Conservation (phyloP, 1,140 invertebrate genomes). For the Homalodisca vitripennis region DNA sequence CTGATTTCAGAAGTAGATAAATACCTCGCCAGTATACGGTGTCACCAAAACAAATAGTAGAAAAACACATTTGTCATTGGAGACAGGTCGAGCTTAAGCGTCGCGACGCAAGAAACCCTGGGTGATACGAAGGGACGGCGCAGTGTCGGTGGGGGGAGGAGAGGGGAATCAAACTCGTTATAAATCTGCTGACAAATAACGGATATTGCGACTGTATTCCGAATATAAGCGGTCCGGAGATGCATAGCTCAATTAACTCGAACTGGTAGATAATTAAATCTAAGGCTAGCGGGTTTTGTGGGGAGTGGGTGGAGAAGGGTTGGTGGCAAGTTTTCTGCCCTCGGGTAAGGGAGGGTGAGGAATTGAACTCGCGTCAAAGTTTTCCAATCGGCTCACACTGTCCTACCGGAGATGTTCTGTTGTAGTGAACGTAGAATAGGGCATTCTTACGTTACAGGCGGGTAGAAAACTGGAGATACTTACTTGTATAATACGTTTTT, state of each 20-base stretch:
- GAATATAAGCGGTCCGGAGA: no score
- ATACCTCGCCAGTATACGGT: not conserved
- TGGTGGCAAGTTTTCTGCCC: no score
- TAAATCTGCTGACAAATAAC: slow-evolving; percentile 10
- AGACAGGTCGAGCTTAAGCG: not conserved
- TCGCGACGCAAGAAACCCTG: not conserved
- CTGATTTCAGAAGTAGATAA: not conserved
- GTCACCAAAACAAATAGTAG: slow-evolving; percentile 23
- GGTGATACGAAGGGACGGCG: not conserved
- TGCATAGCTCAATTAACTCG: no score
- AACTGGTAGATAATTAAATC: no score
- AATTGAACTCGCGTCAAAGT: not conserved
- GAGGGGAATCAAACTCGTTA: not conserved
- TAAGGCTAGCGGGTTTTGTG: no score
- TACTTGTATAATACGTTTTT: no score
- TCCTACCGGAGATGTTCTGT: no score
- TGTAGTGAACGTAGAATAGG: no score
- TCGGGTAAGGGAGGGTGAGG: not conserved
- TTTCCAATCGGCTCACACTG: not conserved
- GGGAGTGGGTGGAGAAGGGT: no score
- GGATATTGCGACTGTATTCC: no score
- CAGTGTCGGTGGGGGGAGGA: not conserved
- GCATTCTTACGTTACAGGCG: no score
- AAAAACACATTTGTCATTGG: slow-evolving; percentile 22
- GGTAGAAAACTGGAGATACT: no score